These are phyloP conservation scores for Fistularia tabacaria DNA, from an alignment of 2,797 vertebrate species.

Conservation along the genomic window DNA sequence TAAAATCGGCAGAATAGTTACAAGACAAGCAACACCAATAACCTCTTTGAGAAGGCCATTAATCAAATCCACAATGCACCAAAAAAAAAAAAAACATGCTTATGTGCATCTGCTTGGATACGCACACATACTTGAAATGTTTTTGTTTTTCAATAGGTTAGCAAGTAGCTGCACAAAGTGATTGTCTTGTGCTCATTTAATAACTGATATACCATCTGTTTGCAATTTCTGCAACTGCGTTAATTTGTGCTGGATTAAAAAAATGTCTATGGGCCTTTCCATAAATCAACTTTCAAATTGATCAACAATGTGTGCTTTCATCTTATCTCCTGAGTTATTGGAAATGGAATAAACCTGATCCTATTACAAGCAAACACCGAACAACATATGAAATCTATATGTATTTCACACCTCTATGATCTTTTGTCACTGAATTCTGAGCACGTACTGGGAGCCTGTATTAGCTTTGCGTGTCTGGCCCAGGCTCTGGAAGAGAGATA, in stretches of 20 bases:
- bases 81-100: too few species aligned
- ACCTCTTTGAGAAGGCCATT: slow-evolving; percentile 49
- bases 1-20: slow-evolving; percentile 72
- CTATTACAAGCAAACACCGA: slow-evolving; percentile 65
- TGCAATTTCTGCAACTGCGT: slow-evolving; percentile 19
- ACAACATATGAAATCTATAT: slow-evolving; percentile 70
- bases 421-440: slow-evolving; percentile 62
- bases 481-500: slow-evolving; percentile 67
- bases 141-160: slow-evolving; percentile 3
- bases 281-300: slow-evolving; percentile 49
- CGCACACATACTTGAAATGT: slow-evolving; percentile 17
- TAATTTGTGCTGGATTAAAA: background rate
- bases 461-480: slow-evolving; percentile 75
- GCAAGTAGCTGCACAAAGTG: slow-evolving; percentile 38
- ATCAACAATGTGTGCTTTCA: slow-evolving; percentile 53
- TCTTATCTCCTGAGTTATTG: slow-evolving; percentile 63
- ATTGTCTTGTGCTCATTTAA: slow-evolving; percentile 37
- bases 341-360: slow-evolving; percentile 63
- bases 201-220: slow-evolving; percentile 18
- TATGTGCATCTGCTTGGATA: slow-evolving; percentile 14
- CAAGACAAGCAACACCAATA: slow-evolving; percentile 66
- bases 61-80: slow-evolving; percentile 48
- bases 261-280: slow-evolving; percentile 16
- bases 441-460: slow-evolving; percentile 66
- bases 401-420: slow-evolving; percentile 67